Evolutionary conservation across 2,888 invertebrate genomes (phyloP), one percentile per base, ranked within the genome.

Genomic region (Drosophila subsilvestris): DNA sequence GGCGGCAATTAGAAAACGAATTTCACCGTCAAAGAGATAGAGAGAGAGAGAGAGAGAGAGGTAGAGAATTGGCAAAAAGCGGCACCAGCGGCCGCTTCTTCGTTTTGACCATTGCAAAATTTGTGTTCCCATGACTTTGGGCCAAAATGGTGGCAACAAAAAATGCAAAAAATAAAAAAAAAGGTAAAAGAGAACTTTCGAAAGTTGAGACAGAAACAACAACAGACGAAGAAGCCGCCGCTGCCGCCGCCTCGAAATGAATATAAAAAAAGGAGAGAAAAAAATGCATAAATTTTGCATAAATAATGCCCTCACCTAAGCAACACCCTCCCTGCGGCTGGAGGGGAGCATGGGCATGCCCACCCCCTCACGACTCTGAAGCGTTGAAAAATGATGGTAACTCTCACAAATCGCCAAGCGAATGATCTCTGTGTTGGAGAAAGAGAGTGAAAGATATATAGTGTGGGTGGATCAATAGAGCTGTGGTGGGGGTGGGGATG

Each of bases 221-320:
- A 54, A 42, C 50, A 29, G 43, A 70, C 48, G 37, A 29, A 68
- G 58, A 65, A 65, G 63, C 53, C 20, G 62, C 61, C 37, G 37
- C 62, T 20, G 62, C 55, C 37, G 37, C 37, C 27, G 27, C 27
- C 27, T 27, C 9, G 37, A 12, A 37, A 37, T 37, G 14, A 37
- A 37, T 12, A 37, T n/a, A 37, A 37, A 25, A 43, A n/a, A 17
- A 37, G 43, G 49, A 14, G 48, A 44, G n/a, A 70, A 56, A 65
- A 67, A 74, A 74, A 51, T 82, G 82, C 81, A 86, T 86, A 85
- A 86, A 86, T 85, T 83, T 83, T 66, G 79, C 76, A 80, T 74
- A 70, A 74, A 75, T 80, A 75, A 77, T 75, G 74, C 63, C 54
- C 63, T 61, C 48, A 60, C 63, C 27, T 59, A 44, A 57, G 55